Conservation (phyloP, 2,888 invertebrate species). For the Gnatocerus cornutus region DNA sequence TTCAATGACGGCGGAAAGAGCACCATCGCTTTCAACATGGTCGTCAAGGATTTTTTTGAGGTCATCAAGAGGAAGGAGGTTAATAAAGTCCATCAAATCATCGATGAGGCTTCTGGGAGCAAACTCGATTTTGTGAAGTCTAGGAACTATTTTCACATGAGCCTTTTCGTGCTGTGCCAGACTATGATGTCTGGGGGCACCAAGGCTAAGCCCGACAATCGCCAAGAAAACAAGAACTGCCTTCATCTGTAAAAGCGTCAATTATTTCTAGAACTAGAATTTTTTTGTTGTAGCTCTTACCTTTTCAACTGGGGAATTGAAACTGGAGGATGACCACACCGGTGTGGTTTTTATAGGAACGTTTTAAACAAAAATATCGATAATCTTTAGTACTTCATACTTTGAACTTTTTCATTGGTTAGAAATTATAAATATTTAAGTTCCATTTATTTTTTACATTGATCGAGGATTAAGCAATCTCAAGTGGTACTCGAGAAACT, state of each 20-base stretch:
- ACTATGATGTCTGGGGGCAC: slow-evolving; percentile 37
- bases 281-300: not conserved
- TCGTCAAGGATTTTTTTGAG: slow-evolving; percentile 55
- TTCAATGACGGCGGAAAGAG: slow-evolving; percentile 55
- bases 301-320: not conserved
- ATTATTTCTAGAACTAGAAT: slow-evolving; percentile 3
- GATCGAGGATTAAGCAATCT: slow-evolving; percentile 16
- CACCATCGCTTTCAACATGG: slow-evolving; percentile 56
- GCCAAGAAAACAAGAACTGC: slow-evolving; percentile 45
- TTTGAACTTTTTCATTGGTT: slow-evolving; percentile 16
- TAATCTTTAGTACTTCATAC: slow-evolving; percentile 16
- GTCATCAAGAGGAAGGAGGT: slow-evolving; percentile 56
- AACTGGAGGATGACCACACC: not conserved
- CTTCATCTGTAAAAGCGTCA: slow-evolving; percentile 49
- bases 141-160: slow-evolving; percentile 25
- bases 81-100: slow-evolving; percentile 52
- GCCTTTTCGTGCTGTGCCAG: slow-evolving; percentile 1
- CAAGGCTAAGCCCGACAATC: slow-evolving; percentile 45
- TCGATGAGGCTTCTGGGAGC: slow-evolving; percentile 5
- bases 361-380: not conserved
- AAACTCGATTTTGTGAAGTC: not conserved
- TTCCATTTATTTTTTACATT: not conserved
- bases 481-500: slow-evolving; percentile 14
- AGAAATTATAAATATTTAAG: slow-evolving; percentile 8
- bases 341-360: slow-evolving; percentile 4